These are phyloP conservation scores for Echinarachnius parma DNA, from an alignment of 53 echinoderm and acorn worm species.

Conservation along the genomic window DNA sequence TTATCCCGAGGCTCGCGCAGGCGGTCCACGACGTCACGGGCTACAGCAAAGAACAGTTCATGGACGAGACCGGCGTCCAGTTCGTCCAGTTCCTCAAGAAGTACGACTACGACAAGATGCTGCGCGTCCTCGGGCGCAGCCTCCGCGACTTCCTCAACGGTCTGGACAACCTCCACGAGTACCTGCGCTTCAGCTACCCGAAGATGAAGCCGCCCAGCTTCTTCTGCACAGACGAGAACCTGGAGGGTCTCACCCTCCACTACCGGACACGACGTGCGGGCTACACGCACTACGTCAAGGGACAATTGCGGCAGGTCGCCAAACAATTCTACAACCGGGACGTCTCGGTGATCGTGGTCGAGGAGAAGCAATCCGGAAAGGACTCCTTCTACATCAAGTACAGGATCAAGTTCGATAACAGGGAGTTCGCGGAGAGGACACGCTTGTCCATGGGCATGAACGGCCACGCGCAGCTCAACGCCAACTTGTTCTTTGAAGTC, in stretches of 20 bases:
- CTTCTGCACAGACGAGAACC: conserved; percentile 75
- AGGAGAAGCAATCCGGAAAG: conserved; percentile 48
- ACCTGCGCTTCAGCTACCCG: conserved; percentile 92
- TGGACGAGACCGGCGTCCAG: conserved; percentile 60
- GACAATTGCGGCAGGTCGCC: conserved; percentile 79
- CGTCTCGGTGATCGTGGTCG: conserved; percentile 60
- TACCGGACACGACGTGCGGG: conserved; percentile 72
- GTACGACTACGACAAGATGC: conserved; percentile 88
- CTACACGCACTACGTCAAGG: conserved; percentile 76
- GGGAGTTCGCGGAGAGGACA: conserved; percentile 48
- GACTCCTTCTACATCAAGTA: conserved; percentile 60
- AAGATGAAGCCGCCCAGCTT: conserved; percentile 96
- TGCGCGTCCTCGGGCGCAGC: conserved; percentile 82
- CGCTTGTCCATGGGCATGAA: conserved; percentile 36
- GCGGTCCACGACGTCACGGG: conserved; percentile 70
- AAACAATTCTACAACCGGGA: conserved; percentile 72
- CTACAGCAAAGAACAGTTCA: conserved; percentile 63
- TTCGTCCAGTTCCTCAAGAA: conserved; percentile 80
- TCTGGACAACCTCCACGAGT: conserved; percentile 91
- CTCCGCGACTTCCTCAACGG: conserved; percentile 95
- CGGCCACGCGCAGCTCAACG: conserved; percentile 39
- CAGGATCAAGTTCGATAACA: conserved; percentile 72
- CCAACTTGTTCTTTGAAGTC: conserved; percentile 60
- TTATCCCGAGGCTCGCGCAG: conserved; percentile 68
- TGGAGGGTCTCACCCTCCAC: conserved; percentile 70